Conservation (phyloP, 2,113 vertebrate genomes). For the Chionis minor region DNA sequence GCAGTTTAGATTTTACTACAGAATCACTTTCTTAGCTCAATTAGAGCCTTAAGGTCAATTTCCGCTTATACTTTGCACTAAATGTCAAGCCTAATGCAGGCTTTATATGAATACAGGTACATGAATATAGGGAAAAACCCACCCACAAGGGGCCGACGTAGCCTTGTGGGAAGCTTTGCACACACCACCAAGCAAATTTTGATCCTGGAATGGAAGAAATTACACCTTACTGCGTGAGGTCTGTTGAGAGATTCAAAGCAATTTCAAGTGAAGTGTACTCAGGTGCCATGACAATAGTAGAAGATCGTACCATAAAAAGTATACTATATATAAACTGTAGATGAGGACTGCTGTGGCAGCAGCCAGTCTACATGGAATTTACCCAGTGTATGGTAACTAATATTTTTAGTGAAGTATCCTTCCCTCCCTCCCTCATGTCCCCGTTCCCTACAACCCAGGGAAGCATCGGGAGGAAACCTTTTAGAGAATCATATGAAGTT, state of each 20-base stretch:
- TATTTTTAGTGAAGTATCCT: background rate
- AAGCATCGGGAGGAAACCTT: rapidly evolving
- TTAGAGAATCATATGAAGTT: background rate
- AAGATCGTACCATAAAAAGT: background rate
- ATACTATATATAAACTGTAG: background rate
- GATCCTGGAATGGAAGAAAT: background rate
- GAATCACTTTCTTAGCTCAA: conserved; percentile 47
- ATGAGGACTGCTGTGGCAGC: background rate
- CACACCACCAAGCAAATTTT: background rate
- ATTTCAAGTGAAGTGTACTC: background rate
- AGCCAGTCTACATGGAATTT: background rate
- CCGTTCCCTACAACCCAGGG: background rate
- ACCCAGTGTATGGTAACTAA: background rate
- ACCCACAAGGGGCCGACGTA: rapidly evolving
- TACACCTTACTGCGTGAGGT: background rate
- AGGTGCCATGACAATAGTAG: background rate
- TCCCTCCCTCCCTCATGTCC: rapidly evolving
- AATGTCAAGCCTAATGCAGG: conserved; percentile 31
- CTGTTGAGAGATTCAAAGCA: background rate
- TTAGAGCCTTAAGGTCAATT: conserved; percentile 55
- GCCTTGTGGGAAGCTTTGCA: background rate
- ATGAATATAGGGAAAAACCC: background rate
- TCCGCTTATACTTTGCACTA: background rate
- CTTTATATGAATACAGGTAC: background rate
- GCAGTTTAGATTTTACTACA: conserved; percentile 30